These are phyloP conservation scores for Hippoglossus stenolepis DNA, from an alignment of 2,113 vertebrate genomes.

Conservation along the genomic window DNA sequence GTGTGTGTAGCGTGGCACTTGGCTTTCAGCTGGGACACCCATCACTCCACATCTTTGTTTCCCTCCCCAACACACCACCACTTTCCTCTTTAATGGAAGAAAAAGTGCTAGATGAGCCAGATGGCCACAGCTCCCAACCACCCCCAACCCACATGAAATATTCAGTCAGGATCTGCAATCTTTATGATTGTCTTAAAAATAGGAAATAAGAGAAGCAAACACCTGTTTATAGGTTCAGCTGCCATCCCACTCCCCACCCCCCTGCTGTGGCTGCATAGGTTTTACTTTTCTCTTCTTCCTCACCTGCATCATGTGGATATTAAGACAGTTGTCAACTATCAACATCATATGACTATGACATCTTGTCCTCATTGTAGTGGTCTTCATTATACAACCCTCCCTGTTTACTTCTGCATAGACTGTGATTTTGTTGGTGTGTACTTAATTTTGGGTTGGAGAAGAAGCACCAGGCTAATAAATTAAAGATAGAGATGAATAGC, in stretches of 20 bases:
- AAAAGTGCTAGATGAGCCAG: constrained; percentile 68
- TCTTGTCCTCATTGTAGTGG: not conserved
- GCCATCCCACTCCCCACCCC: no score
- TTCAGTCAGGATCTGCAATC: constrained; percentile 74
- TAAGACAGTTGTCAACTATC: no score
- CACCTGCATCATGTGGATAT: not conserved
- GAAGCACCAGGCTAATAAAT: not conserved
- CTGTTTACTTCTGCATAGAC: no score
- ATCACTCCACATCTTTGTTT: constrained; percentile 37
- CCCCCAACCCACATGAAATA: constrained; percentile 72
- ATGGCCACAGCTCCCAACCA: constrained; percentile 68
- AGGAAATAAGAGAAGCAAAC: constrained; percentile 53
- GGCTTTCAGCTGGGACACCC: constrained; percentile 37
- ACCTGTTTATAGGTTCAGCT: constrained; percentile 24
- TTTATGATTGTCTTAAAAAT: constrained; percentile 78
- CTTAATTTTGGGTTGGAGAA: not conserved
- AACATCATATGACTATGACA: not conserved
- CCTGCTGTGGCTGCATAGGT: not conserved
- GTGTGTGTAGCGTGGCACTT: constrained; percentile 21
- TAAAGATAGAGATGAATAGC: not conserved
- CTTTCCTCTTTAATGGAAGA: constrained; percentile 54
- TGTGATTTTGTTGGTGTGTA: not conserved
- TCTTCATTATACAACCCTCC: not conserved
- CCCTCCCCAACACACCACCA: constrained; percentile 16
- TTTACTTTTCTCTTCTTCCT: not conserved